Evolutionary conservation across 2,797 vertebrate genomes (phyloP).

Genomic region (Strix occidentalis): DNA sequence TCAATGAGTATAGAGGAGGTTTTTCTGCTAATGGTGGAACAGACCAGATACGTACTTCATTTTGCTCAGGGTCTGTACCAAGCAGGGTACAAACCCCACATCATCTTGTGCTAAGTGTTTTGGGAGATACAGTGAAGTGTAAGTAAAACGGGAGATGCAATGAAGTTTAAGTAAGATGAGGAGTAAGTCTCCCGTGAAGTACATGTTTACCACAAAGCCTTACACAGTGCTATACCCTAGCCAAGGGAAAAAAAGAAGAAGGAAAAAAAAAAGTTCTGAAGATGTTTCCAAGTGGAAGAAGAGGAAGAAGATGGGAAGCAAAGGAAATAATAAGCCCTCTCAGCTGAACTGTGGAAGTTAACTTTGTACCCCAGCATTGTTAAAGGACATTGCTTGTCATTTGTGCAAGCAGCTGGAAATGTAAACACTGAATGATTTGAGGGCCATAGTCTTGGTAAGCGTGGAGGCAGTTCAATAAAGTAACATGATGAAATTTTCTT

Average conservation of each 20-base stretch:
- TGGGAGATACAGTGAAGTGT: background rate
- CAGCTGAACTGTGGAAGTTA: background rate
- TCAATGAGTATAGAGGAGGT: background rate
- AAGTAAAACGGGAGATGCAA: background rate
- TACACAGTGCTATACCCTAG: background rate
- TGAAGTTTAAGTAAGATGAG: background rate
- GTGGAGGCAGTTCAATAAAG: background rate
- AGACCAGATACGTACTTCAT: fast-evolving
- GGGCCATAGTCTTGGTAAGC: background rate
- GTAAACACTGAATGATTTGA: background rate
- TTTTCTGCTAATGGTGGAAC: background rate
- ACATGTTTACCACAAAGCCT: background rate
- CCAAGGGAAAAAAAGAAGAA: background rate
- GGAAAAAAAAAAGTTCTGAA: background rate
- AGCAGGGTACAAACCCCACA: background rate
- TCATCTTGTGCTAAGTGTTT: background rate
- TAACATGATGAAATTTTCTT: background rate
- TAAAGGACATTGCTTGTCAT: background rate
- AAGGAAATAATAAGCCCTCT: background rate
- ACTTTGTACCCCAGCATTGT: background rate
- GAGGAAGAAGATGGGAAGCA: background rate
- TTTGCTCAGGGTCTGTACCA: background rate
- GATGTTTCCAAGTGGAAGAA: background rate
- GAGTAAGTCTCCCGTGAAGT: background rate
- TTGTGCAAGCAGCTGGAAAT: background rate